Evolutionary conservation across 1,140 invertebrate genomes (phyloP).

Genomic region (Hypsibius dujardini): DNA sequence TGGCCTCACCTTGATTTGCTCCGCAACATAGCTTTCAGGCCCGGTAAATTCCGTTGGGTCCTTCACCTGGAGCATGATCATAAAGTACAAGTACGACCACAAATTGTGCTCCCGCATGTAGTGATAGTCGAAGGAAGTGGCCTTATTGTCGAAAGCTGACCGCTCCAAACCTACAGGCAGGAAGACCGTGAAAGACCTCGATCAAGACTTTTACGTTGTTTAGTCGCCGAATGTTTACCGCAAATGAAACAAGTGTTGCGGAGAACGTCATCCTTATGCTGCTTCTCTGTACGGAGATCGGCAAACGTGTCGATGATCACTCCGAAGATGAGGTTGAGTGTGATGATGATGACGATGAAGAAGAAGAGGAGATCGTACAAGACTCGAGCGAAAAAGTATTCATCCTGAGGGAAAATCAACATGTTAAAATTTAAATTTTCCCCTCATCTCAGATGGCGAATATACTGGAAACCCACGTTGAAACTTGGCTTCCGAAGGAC

Average conservation of each 20-base stretch:
- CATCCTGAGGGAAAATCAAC: conserved; percentile 50
- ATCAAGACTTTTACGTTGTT: neutral
- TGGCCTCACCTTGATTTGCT: conserved; percentile 79
- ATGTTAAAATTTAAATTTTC: no score
- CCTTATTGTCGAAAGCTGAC: conserved; percentile 93
- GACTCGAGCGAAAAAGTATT: conserved; percentile 73
- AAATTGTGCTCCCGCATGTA: conserved; percentile 93
- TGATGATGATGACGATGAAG: conserved; percentile 98
- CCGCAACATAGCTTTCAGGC: conserved; percentile 91
- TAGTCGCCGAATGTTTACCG: conserved; percentile 46
- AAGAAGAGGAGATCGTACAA: conserved; percentile 96
- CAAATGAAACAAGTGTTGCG: conserved; percentile 98
- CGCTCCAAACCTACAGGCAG: conserved; percentile 59
- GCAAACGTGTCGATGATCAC: conserved; percentile 99
- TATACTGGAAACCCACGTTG: conserved; percentile 43
- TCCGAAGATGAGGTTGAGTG: conserved; percentile 98
- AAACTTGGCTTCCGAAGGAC: conserved; percentile 80
- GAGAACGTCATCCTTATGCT: conserved; percentile 89
- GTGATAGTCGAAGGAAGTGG: conserved; percentile 94
- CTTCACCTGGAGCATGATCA: conserved; percentile 91
- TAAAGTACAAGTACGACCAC: conserved; percentile 99
- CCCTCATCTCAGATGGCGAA: neutral
- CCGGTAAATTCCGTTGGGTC: conserved; percentile 98
- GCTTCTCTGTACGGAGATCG: conserved; percentile 94
- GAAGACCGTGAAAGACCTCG: conserved; percentile 29